Evolutionary conservation across 1,140 invertebrate genomes (phyloP).

Genomic region (Pseudomyrmex pallidus): DNA sequence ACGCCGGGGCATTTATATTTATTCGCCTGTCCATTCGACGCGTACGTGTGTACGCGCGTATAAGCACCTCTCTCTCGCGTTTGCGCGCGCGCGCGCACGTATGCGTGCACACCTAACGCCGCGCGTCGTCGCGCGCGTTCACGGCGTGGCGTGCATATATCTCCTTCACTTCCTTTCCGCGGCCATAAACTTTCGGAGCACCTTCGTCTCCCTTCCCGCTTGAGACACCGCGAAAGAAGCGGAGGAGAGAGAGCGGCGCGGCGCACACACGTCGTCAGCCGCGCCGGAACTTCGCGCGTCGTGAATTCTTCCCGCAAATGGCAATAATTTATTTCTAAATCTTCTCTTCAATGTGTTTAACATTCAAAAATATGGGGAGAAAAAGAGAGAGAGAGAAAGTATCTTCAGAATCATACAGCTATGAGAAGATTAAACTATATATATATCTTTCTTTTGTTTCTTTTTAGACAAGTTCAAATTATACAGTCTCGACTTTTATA

Average conservation of each 20-base stretch:
- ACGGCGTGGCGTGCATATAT: slow-evolving; percentile 62
- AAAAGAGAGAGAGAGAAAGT: too few species aligned
- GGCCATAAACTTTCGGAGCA: slow-evolving; percentile 77
- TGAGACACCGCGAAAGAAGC: slow-evolving; percentile 56
- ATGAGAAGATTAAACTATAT: too few species aligned
- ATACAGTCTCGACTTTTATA: too few species aligned
- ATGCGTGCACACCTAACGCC: slow-evolving; percentile 25
- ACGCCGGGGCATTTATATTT: slow-evolving; percentile 80
- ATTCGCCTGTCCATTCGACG: slow-evolving; percentile 75
- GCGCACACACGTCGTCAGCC: slow-evolving; percentile 30
- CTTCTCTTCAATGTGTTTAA: neutral
- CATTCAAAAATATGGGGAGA: too few species aligned
- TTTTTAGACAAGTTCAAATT: too few species aligned
- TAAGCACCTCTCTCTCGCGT: slow-evolving; percentile 14
- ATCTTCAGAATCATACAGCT: too few species aligned
- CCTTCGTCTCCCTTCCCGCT: slow-evolving; percentile 63
- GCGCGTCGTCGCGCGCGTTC: slow-evolving; percentile 39
- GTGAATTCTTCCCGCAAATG: slow-evolving; percentile 23
- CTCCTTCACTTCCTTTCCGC: slow-evolving; percentile 72
- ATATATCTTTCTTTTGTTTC: too few species aligned
- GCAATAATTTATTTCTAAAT: neutral
- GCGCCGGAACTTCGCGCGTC: slow-evolving; percentile 23
- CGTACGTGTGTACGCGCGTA: slow-evolving; percentile 21
- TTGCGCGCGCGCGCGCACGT: neutral
- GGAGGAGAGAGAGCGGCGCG: slow-evolving; percentile 48